Base-by-base conservation (phyloP, 2,797 vertebrate genomes). In the Manis pentadactyla region DNA sequence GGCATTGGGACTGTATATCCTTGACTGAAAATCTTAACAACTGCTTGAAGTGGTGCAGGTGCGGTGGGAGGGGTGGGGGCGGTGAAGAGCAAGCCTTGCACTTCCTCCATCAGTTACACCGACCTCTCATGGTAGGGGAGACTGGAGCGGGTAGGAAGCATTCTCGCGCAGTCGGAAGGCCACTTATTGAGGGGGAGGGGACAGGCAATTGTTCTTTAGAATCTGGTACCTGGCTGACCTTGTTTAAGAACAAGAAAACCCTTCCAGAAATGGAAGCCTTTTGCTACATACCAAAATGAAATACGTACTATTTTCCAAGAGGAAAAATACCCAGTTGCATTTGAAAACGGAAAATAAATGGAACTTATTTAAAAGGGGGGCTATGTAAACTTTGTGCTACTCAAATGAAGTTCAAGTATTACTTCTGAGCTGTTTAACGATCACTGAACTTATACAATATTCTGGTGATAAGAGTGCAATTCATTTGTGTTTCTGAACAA, bases 321-420 rank as follows among this genome's bases (percentile, higher is more conserved):
- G 90, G 94, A 97, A 97, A 97, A 97, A 96, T 93, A 97, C 97
- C 82, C 92, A 94, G 95, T 94, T 97, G 91, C 79, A 96, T 94
- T 95, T 93, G 83, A 88, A 95, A 95, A 97, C 63, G 17, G 73
- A 97, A 97, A 97, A 97, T 84, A 97, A 96, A 92, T 96, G 82
- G 59, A 97, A 94, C 95, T 94, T 96, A 95, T 97, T 96, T 93
- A 96, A 97, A 97, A 69, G 94, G 96, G 97, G 94, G 96, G 93
- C 83, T 90, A 83, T 98, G 97, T 98, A 98, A 98, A 98, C 97
- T 97, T 97, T 97, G 96, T 98, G 96, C 96, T 97, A 97, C 91
- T 98, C 96, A 96, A 97, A 96, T 97, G 94, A 97, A 97, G 93
- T 98, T 98, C 97, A 98, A 98, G 97, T 98, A 97, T 98, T 98